Base-by-base conservation (phyloP, 2,888 invertebrate species). In the Lochmaea capreae region DNA sequence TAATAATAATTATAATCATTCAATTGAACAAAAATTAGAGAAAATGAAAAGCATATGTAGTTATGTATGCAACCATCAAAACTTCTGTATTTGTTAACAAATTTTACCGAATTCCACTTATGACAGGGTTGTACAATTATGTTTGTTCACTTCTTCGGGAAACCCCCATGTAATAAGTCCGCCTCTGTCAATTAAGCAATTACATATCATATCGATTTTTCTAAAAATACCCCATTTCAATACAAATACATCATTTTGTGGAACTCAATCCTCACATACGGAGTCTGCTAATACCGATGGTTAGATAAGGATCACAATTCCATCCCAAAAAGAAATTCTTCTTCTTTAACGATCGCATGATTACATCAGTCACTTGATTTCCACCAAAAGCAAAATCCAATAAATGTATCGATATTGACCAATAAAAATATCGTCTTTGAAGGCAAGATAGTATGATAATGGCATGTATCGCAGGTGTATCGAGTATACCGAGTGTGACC, bases 161-260 rank as follows among this genome's bases (percentile, higher is more conserved):
- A 22, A 11, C 49, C 46, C 26, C 42, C 16, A 14, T 18, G 11
- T 14, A 49, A 16, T 49, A 26, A 72, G 67, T 67, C 67, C 72
- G 72, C 16, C 63, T 58, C 72, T 67, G 67, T 43, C 77, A 81
- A 83, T 83, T 81, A 83, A 78, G 74, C 77, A 80, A 83, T 84
- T 82, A 83, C 81, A 81, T 80, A 78, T 72, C 77, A 72, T 69
- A 84, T 84, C 84, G 83, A 84, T 84, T 79, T 68, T 76, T 81
- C 81, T 84, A 82, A 82, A 81, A 82, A 82, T 83, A 83, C 81
- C 78, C 72, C 74, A 77, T 72, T 75, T 62, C 76, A 76, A 78
- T 65, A 76, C 73, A 67, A 73, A 77, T 77, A 74, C 76, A 79
- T 79, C 79, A 79, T 78, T 79, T 78, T 79, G 2, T 43, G 74